These are phyloP conservation scores for Calyptommatus sinebrachiatus DNA, from an alignment of 2,113 vertebrate species.

Conservation along the genomic window DNA sequence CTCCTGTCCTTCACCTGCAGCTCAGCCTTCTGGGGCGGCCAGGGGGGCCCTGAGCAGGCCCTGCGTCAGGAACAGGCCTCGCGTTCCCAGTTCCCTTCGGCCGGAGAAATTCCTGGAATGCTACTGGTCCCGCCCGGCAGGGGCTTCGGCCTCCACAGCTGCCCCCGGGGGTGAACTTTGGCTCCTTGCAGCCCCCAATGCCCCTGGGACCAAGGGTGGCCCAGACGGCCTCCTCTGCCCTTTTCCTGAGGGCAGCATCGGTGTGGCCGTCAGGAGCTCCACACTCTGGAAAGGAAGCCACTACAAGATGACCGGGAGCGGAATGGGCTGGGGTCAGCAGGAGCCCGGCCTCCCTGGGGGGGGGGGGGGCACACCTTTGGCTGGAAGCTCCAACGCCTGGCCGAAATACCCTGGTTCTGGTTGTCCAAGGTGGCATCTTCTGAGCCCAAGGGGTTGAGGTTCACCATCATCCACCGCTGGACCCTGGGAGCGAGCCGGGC, in stretches of 20 bases:
- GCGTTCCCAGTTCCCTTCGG: slow-evolving; percentile 69
- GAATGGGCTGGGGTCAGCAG: slow-evolving; percentile 53
- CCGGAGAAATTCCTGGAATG: slow-evolving; percentile 64
- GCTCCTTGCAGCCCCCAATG: slow-evolving; percentile 63
- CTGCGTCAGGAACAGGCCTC: slow-evolving; percentile 68
- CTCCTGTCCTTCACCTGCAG: too few relatives aligned
- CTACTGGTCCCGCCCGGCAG: slow-evolving; percentile 61
- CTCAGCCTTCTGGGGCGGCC: too few relatives aligned
- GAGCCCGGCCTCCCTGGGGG: slow-evolving; percentile 46
- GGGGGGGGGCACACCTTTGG: slow-evolving; percentile 61
- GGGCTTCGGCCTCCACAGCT: slow-evolving; percentile 51
- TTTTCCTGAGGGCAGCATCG: slow-evolving; percentile 51
- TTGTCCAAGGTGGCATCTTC: slow-evolving; percentile 55
- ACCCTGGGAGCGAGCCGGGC: slow-evolving; percentile 64
- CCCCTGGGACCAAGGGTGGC: slow-evolving; percentile 61
- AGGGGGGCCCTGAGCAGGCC: too few relatives aligned
- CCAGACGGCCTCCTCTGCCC: slow-evolving; percentile 51
- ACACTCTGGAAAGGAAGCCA: slow-evolving; percentile 65
- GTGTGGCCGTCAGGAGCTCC: slow-evolving; percentile 58
- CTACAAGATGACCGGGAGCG: slow-evolving; percentile 63
- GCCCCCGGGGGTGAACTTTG: slow-evolving; percentile 64
- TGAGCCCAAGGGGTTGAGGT: slow-evolving; percentile 61
- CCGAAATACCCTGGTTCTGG: slow-evolving; percentile 59
- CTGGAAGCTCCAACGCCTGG: slow-evolving; percentile 48
- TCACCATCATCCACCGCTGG: slow-evolving; percentile 64